phyloP scores from a whole-genome alignment of 2,113 vertebrate species.

The Myanophis thanlyinensis region DNA sequence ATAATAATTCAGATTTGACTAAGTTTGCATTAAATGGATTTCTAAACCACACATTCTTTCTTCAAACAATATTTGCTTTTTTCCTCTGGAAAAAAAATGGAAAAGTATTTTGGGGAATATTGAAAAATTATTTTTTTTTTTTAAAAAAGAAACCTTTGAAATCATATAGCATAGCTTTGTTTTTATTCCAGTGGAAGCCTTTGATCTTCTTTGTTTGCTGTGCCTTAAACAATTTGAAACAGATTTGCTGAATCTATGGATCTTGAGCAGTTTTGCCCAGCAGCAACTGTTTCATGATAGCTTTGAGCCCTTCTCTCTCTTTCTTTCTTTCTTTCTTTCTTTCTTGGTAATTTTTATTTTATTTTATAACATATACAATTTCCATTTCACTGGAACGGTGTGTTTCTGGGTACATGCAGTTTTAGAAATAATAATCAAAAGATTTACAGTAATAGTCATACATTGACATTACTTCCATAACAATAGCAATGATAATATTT shows the following conservation, averaged over 20 bases:
- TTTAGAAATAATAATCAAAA: too few relatives aligned
- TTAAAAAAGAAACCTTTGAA: conserved; percentile 27
- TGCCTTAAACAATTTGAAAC: conserved; percentile 68
- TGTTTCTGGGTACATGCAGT: too few relatives aligned
- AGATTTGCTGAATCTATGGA: conserved; percentile 54
- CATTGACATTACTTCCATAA: too few relatives aligned
- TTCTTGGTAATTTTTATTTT: too few relatives aligned
- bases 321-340: too few relatives aligned
- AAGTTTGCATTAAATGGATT: not conserved
- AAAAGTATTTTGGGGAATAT: conserved; percentile 31
- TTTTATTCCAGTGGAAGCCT: conserved; percentile 47
- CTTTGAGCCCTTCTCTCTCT: conserved; percentile 44
- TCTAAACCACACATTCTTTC: not conserved
- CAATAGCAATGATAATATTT: too few relatives aligned
- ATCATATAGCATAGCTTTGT: conserved; percentile 50
- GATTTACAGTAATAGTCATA: too few relatives aligned
- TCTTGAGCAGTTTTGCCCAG: conserved; percentile 41
- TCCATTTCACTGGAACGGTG: too few relatives aligned
- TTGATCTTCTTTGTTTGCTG: conserved; percentile 32
- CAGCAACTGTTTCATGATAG: conserved; percentile 46
- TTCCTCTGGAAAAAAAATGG: conserved; percentile 9
- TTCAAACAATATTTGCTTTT: conserved; percentile 24
- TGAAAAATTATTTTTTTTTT: conserved; percentile 13
- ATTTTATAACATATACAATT: too few relatives aligned
- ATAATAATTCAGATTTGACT: not conserved